Evolutionary conservation across 2,888 invertebrate genomes (phyloP).

Genomic region (Hyalella azteca): DNA sequence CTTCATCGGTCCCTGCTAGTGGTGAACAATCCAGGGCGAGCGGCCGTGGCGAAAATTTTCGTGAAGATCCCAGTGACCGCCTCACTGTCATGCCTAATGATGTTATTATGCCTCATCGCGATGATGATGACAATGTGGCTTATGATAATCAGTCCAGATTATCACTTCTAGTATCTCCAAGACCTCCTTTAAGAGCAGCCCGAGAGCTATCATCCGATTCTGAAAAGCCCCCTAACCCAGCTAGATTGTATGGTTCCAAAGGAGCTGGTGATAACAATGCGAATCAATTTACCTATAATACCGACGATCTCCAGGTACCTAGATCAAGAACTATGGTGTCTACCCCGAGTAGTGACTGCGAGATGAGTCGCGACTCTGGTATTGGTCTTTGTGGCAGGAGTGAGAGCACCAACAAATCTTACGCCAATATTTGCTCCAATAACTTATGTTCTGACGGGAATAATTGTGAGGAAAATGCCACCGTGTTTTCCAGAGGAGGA

Average conservation of each 20-base stretch:
- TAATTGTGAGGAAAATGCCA: background rate
- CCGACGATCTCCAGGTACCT: background rate
- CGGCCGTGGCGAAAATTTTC: background rate
- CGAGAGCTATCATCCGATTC: background rate
- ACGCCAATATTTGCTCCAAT: background rate
- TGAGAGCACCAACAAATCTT: background rate
- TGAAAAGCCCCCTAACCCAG: background rate
- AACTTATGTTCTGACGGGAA: background rate
- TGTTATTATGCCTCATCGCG: background rate
- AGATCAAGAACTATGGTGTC: background rate
- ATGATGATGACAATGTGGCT: background rate
- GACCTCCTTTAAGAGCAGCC: background rate
- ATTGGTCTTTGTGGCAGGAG: background rate
- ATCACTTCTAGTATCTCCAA: constrained; percentile 3
- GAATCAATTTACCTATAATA: background rate
- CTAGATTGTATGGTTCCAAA: constrained; percentile 1
- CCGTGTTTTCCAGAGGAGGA: background rate
- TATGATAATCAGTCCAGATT: background rate
- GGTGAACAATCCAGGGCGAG: background rate
- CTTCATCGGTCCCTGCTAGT: background rate
- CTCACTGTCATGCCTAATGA: background rate
- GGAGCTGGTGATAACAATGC: background rate
- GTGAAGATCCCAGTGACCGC: background rate
- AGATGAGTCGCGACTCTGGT: background rate
- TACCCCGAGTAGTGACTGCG: background rate